Conservation (phyloP, 1,140 invertebrate species). For the Meteorus sp. region DNA sequence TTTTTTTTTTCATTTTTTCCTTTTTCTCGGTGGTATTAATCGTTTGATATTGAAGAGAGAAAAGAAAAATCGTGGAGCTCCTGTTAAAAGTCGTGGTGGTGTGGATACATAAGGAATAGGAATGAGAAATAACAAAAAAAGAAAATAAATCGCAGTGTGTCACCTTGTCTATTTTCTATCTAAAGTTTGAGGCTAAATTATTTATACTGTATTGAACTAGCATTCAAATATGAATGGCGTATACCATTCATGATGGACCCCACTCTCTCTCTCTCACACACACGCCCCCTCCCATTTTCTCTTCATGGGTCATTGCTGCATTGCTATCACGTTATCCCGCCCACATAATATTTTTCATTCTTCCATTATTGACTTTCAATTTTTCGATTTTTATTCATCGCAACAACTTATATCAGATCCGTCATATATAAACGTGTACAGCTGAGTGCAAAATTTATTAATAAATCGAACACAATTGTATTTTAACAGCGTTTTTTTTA, state of each 20-base stretch:
- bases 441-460: background rate
- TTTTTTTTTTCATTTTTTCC: background rate
- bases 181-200: conserved; percentile 52
- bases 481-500: background rate
- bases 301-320: conserved; percentile 37
- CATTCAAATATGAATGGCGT: conserved; percentile 40
- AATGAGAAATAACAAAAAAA: conserved; percentile 26
- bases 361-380: conserved; percentile 1
- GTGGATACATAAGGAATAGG: conserved; percentile 12
- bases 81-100: too few species aligned
- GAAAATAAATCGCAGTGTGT: conserved; percentile 46
- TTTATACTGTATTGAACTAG: conserved; percentile 51
- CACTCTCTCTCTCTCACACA: too few species aligned
- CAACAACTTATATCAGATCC: background rate
- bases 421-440: background rate
- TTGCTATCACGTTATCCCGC: conserved; percentile 35
- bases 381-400: background rate
- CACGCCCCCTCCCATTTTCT: too few species aligned
- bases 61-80: background rate
- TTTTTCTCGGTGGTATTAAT: background rate
- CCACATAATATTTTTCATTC: background rate
- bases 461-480: background rate
- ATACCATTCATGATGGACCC: conserved; percentile 39
- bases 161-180: conserved; percentile 55
- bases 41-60: background rate